phyloP scores from a whole-genome alignment of 2,888 invertebrate species.

The Plebejus melissa region DNA sequence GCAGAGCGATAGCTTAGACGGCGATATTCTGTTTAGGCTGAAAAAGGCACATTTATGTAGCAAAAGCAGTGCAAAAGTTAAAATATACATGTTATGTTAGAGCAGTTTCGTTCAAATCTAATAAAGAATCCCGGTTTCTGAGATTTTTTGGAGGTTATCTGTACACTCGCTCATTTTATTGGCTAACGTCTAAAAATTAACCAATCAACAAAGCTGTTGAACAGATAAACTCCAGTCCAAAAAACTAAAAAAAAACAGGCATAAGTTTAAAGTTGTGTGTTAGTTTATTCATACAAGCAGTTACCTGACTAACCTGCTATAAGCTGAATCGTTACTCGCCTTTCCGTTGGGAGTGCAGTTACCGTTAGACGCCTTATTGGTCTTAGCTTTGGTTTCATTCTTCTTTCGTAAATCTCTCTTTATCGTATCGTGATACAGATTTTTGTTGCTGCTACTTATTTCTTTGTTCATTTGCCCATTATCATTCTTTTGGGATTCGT shows the following conservation, averaged over 20 bases:
- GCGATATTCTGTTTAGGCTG: slow-evolving; percentile 71
- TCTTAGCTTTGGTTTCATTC: slow-evolving; percentile 57
- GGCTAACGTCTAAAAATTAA: no score
- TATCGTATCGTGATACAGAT: slow-evolving; percentile 48
- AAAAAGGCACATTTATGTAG: slow-evolving; percentile 30
- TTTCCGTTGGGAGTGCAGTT: slow-evolving; percentile 65
- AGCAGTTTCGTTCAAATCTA: no score
- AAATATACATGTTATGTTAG: no score
- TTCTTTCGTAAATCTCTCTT: slow-evolving; percentile 56
- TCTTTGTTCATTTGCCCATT: slow-evolving; percentile 52
- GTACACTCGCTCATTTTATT: no score
- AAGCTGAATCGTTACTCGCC: slow-evolving; percentile 84
- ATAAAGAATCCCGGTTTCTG: no score
- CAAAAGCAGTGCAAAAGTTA: no score
- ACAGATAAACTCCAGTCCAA: no score
- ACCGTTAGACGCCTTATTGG: slow-evolving; percentile 54
- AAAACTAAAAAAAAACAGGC: no score
- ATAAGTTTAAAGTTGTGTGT: neutral
- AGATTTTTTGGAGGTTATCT: no score
- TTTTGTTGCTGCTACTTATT: slow-evolving; percentile 45
- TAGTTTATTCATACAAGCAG: slow-evolving; percentile 25
- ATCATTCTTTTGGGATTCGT: slow-evolving; percentile 63
- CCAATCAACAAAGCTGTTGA: no score
- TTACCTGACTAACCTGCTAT: slow-evolving; percentile 87
- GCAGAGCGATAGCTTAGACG: slow-evolving; percentile 67